phyloP scores from a whole-genome alignment of 2,797 vertebrate genomes.

The Anguilla marmorata region DNA sequence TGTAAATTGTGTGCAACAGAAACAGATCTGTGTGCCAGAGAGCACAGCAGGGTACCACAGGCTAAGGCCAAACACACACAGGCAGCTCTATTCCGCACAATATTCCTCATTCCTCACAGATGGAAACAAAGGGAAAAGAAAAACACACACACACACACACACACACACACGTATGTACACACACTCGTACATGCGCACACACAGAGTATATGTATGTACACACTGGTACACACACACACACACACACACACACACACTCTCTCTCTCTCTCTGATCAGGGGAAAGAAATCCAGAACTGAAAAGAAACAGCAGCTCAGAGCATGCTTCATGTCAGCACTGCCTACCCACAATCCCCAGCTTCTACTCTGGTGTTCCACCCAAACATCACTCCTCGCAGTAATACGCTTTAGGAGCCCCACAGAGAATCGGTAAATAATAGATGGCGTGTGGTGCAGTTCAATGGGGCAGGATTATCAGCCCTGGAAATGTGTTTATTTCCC shows the following conservation, averaged over 20 bases:
- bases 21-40: slow-evolving; percentile 14
- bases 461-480: neutral
- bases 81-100: slow-evolving; percentile 11
- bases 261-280: no score
- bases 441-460: neutral
- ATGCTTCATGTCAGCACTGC: neutral
- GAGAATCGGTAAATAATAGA: slow-evolving; percentile 8
- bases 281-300: neutral
- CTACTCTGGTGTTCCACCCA: neutral
- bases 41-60: slow-evolving; percentile 8
- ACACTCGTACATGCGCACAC: no score
- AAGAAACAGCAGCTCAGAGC: neutral
- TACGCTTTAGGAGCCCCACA: neutral
- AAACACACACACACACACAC: no score
- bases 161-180: neutral
- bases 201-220: no score
- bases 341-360: neutral
- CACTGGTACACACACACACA: no score
- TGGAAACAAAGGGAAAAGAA: neutral
- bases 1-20: neutral
- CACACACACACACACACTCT: no score
- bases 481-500: neutral
- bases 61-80: slow-evolving; percentile 36
- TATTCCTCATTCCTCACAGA: neutral
- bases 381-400: neutral